Evolutionary conservation across 2,113 vertebrate genomes (phyloP).

Genomic region (Setophaga coronata): DNA sequence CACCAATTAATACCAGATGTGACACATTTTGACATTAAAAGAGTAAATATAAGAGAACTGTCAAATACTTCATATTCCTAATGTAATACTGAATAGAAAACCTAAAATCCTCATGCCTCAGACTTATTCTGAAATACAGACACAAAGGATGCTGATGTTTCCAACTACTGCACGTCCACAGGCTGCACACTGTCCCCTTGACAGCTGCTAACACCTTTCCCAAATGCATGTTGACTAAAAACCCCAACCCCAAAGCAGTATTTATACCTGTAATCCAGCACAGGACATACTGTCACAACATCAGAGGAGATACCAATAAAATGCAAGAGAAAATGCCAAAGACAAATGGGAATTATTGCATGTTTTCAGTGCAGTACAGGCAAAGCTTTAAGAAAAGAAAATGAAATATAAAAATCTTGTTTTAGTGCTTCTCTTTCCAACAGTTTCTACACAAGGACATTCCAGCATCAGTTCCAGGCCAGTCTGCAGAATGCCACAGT

Average conservation of each 20-base stretch:
- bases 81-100: neutral
- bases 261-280: neutral
- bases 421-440: neutral
- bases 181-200: neutral
- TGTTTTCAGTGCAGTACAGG: neutral
- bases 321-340: conserved; percentile 44
- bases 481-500: neutral
- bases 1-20: conserved; percentile 62
- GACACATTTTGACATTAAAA: conserved; percentile 70
- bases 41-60: conserved; percentile 60
- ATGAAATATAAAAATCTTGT: neutral
- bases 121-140: conserved; percentile 33
- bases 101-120: conserved; percentile 46
- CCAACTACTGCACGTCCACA: neutral
- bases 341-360: conserved; percentile 44
- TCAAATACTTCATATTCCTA: conserved; percentile 48
- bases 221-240: conserved; percentile 35
- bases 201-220: conserved; percentile 26
- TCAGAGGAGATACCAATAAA: conserved; percentile 12
- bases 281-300: neutral
- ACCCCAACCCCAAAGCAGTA: conserved; percentile 4
- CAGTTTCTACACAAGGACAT: neutral
- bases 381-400: conserved; percentile 62
- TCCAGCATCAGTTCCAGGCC: neutral
- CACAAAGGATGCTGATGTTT: conserved; percentile 3